Conservation (phyloP, 1,140 invertebrate species). For the Sitobion miscanthi region DNA sequence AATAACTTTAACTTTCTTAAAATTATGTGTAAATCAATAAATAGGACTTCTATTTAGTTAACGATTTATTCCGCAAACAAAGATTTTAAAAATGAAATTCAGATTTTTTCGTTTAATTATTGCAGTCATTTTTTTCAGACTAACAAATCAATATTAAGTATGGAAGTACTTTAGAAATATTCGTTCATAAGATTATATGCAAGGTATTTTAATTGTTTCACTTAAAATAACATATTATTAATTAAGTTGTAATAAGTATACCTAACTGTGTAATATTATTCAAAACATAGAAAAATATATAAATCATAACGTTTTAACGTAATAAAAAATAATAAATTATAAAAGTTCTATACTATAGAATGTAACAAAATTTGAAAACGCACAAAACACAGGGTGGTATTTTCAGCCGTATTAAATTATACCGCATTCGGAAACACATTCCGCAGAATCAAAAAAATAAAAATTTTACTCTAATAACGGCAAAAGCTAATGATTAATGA, state of each 20-base stretch:
- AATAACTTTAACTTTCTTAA: background rate
- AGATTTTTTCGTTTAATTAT: background rate
- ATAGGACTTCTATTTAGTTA: background rate
- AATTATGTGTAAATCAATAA: background rate
- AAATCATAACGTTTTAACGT: background rate
- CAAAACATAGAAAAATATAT: background rate
- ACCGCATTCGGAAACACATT: background rate
- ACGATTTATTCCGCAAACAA: background rate
- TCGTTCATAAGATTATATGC: background rate
- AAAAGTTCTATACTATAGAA: background rate
- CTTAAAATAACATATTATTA: background rate
- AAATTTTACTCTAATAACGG: background rate
- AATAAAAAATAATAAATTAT: background rate
- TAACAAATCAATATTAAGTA: background rate
- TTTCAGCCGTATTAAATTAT: background rate
- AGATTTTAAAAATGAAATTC: background rate
- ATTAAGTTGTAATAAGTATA: background rate
- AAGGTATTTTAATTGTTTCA: background rate
- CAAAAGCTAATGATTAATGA: conserved; percentile 34
- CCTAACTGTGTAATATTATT: background rate
- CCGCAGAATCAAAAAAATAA: background rate
- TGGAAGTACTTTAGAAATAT: background rate
- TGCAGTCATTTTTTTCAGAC: background rate
- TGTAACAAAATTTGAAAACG: background rate
- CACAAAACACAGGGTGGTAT: conserved; percentile 26